Base-by-base conservation (phyloP, 2,797 vertebrate genomes). In the Babyrousa celebensis region DNA sequence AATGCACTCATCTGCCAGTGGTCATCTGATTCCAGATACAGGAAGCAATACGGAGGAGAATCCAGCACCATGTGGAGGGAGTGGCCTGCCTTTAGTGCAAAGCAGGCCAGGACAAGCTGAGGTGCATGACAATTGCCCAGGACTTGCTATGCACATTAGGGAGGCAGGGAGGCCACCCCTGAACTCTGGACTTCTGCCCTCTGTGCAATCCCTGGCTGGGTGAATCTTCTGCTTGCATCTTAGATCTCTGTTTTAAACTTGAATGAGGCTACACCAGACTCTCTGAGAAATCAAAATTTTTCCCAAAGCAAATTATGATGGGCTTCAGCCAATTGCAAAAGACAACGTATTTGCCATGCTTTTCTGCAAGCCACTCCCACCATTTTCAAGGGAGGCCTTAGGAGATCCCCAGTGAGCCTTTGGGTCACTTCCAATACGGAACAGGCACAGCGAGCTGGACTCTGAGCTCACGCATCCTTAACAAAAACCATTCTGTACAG, bases 241-340 rank as follows among this genome's bases (percentile, higher is more conserved):
- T 70, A 67, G 74, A 95, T 58, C n/a, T 95, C 71, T 86, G 14
- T 88, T 85, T 89, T 14, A 91, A 74, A 85, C 6, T 23, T 86
- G 70, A 72, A 90, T 62, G 63, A 88, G 40, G 36, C 54, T 78
- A 52, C 86, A 63, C 14, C 27, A 15, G 54, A 56, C 27, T 43
- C 17, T 89, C 56, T 63, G 71, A 75, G 65, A 83, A 78, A 94
- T 11, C 60, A 8, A 36, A 96, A 23, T 71, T 89, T 25, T 84
- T 67, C 25, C 85, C 48, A 62, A n/a, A 63, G 89, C 6, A 88
- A 68, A 9, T 68, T 23, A 27, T 6, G 12, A 63, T 25, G 36
- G 15, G 25, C 18, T 63, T 89, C 20, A 18, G 25, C 12, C 56
- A 82, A 12, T 63, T 40, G 63, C 77, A 88, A 68, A 85, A 62